Evolutionary conservation across 2,888 invertebrate species (phyloP).

Genomic region (Perizoma flavofasciatum): DNA sequence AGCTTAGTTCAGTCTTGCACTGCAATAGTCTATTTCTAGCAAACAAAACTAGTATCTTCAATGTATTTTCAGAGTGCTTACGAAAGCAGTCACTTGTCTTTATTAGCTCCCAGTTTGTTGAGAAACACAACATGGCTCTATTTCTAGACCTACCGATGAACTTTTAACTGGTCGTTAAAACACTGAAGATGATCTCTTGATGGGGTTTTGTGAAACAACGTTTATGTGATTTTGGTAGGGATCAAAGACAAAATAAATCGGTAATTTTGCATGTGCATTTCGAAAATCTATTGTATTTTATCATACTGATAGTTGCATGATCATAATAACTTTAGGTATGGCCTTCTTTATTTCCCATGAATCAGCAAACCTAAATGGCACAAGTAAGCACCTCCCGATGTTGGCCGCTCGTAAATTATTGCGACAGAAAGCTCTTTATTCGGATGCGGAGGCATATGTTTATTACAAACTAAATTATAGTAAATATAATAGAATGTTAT

Average conservation of each 20-base stretch:
- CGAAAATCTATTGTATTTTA: too few relatives aligned
- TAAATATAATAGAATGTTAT: too few relatives aligned
- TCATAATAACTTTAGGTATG: too few relatives aligned
- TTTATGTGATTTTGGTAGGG: slow-evolving; percentile 2
- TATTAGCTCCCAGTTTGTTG: slow-evolving; percentile 25
- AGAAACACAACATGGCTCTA: slow-evolving; percentile 31
- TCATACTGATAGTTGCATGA: too few relatives aligned
- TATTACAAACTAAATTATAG: too few relatives aligned
- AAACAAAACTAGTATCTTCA: slow-evolving; percentile 12
- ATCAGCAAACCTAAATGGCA: too few relatives aligned
- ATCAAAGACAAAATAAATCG: neutral
- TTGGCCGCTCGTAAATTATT: too few relatives aligned
- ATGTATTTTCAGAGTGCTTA: slow-evolving; percentile 22
- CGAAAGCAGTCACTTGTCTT: slow-evolving; percentile 21
- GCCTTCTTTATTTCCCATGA: too few relatives aligned
- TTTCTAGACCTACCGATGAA: slow-evolving; percentile 15
- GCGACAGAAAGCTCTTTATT: too few relatives aligned
- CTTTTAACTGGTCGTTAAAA: slow-evolving; percentile 16
- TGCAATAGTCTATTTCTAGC: slow-evolving; percentile 10
- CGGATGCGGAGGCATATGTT: too few relatives aligned
- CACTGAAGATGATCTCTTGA: slow-evolving; percentile 17
- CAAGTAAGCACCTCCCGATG: too few relatives aligned
- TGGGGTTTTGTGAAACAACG: slow-evolving; percentile 7
- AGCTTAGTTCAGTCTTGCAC: neutral
- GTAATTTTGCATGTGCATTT: neutral